phyloP scores from a whole-genome alignment of 2,888 invertebrate species.

The Carcina quercana region DNA sequence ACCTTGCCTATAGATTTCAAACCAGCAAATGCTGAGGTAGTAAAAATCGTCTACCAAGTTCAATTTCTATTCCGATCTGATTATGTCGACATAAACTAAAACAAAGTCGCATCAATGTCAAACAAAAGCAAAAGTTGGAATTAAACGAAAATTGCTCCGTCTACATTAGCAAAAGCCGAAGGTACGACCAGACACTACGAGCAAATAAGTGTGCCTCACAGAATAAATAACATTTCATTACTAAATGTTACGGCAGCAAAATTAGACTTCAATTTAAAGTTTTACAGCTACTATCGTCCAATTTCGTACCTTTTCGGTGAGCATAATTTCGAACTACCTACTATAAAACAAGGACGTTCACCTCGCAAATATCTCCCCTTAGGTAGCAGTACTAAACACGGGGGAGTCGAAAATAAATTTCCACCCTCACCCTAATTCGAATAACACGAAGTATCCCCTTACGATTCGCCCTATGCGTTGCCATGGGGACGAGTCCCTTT shows the following conservation, averaged over 20 bases:
- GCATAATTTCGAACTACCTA: conserved; percentile 19
- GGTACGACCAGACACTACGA: too few relatives aligned
- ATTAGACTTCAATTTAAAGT: conserved; percentile 14
- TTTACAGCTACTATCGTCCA: conserved; percentile 14
- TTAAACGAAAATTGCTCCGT: too few relatives aligned
- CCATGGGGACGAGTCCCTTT: conserved; percentile 44
- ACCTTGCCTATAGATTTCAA: too few relatives aligned
- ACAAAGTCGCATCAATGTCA: too few relatives aligned
- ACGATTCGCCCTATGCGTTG: conserved; percentile 45
- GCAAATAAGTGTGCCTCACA: too few relatives aligned
- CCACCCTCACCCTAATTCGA: conserved; percentile 63
- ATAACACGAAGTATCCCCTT: conserved; percentile 48
- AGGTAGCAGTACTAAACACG: conserved; percentile 43
- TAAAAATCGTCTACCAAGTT: too few relatives aligned
- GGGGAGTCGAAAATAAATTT: conserved; percentile 60
- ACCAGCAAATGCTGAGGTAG: too few relatives aligned
- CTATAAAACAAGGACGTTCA: conserved; percentile 51
- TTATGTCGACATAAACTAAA: too few relatives aligned
- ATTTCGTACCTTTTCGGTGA: conserved; percentile 21
- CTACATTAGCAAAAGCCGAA: too few relatives aligned
- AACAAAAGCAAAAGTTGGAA: too few relatives aligned
- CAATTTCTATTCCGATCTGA: too few relatives aligned
- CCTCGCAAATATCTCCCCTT: conserved; percentile 64
- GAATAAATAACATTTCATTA: conserved; percentile 7
- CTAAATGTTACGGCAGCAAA: conserved; percentile 7